These are phyloP conservation scores for Pseudobourletiella spinata DNA, from an alignment of 1,140 invertebrate genomes.

Conservation along the genomic window DNA sequence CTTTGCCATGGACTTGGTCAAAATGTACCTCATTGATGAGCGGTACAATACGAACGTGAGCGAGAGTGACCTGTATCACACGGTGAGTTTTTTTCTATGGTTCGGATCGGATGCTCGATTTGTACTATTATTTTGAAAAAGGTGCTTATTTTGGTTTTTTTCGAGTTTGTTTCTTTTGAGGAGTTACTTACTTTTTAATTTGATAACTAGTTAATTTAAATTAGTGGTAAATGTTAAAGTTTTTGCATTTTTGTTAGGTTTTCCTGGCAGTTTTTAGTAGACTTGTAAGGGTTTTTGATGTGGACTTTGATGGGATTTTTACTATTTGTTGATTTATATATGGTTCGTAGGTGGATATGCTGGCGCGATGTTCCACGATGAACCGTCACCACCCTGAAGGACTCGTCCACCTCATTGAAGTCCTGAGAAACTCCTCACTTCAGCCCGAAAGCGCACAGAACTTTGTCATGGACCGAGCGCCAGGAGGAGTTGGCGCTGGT, in stretches of 20 bases:
- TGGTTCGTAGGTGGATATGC: conserved; percentile 55
- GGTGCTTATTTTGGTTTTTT: no score
- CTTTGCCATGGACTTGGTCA: conserved; percentile 85
- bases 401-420: conserved; percentile 62
- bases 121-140: neutral
- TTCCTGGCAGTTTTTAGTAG: no score
- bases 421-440: conserved; percentile 48
- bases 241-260: no score
- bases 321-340: no score
- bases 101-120: conserved; percentile 6
- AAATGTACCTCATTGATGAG: conserved; percentile 80
- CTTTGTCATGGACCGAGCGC: conserved; percentile 58
- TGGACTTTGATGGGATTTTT: no score
- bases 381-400: conserved; percentile 70
- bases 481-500: conserved; percentile 65
- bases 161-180: no score
- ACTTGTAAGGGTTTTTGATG: no score
- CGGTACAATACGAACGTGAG: conserved; percentile 62
- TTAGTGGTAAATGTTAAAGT: no score
- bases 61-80: conserved; percentile 75
- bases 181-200: no score
- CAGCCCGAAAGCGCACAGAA: conserved; percentile 53
- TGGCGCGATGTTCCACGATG: conserved; percentile 62
- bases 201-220: no score
- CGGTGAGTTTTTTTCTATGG: conserved; percentile 53